Base-by-base conservation (phyloP, 2,888 invertebrate species). In the Byasa hedistus region DNA sequence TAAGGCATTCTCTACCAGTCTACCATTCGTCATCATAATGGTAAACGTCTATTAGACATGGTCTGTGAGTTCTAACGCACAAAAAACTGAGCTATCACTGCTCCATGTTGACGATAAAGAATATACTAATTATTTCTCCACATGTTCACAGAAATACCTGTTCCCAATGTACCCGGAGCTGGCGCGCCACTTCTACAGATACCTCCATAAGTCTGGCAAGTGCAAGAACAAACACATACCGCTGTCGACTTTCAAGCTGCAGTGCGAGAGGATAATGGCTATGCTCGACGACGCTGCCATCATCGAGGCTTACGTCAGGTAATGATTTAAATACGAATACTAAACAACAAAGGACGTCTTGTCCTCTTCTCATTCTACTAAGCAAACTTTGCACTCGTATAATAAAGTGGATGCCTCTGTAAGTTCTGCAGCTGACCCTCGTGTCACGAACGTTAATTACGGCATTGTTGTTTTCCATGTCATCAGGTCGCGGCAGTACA, bases 151-250 rank as follows among this genome's bases (percentile, higher is more conserved):
- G 95, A 93, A 93, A 75, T 95, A 95, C 85, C 90, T 97, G 71
- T 96, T 97, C 84, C 96, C 96, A n/a, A 93, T 93, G 80, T 96
- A 96, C 82, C 93, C 94, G 3, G 94, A 95, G 72, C 90, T 96
- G 75, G 96, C 95, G 1, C 91, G 93, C 21, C 94, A 94, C 73
- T 90, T 96, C 69, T 97, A 93, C 82, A 86, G 86, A 66, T 93
- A 94, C 81, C 89, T 96, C 71, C 94, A 94, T 77, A 93, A 93
- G 70, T 81, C 81, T 27, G 91, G 90, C 71, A 93, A 93, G 73
- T 93, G 94, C 70, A 94, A 94, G 75, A 94, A 94, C 68, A 81
- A 86, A 56, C 93, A 95, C 80, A 87, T 96, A 64, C 93, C 94
- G 15, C 87, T 93, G 1, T 83, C 93, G 5, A 92, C 93, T 17